Conservation (phyloP, 1,140 invertebrate species). For the Drosophila prosaltans region DNA sequence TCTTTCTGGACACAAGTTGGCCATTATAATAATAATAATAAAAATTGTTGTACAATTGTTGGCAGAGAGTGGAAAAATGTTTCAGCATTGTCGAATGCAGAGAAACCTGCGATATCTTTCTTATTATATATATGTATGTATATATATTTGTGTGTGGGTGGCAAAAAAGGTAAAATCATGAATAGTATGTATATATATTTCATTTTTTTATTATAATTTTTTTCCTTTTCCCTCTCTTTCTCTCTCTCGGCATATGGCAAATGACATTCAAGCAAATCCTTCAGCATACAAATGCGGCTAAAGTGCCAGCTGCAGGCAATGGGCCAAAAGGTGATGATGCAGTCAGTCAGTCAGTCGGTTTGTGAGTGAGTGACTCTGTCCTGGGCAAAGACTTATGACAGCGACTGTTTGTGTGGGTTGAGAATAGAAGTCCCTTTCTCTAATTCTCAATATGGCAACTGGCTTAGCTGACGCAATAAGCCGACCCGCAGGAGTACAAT, state of each 20-base stretch:
- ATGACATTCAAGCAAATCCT: constrained; percentile 64
- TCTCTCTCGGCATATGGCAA: constrained; percentile 46
- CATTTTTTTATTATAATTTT: not conserved
- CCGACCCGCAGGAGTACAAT: not conserved
- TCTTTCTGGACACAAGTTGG: too few relatives aligned
- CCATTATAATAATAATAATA: too few relatives aligned
- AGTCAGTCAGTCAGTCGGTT: constrained; percentile 14
- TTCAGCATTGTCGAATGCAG: constrained; percentile 1
- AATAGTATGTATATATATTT: not conserved
- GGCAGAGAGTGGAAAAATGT: not conserved
- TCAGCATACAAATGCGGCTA: constrained; percentile 7
- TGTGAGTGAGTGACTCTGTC: not conserved
- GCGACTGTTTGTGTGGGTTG: constrained; percentile 4
- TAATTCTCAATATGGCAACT: constrained; percentile 16
- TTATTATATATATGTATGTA: not conserved
- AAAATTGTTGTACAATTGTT: not conserved
- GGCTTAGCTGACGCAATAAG: constrained; percentile 44
- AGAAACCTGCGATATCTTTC: not conserved
- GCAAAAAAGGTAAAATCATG: not conserved
- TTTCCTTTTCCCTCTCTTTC: constrained; percentile 32
- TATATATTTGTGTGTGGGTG: not conserved
- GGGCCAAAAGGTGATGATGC: constrained; percentile 11
- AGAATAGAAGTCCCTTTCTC: constrained; percentile 1
- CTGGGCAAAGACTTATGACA: constrained; percentile 14
- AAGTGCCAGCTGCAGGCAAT: constrained; percentile 23